Conservation (phyloP, 2,113 vertebrate genomes). For the Eidolon helvum region DNA sequence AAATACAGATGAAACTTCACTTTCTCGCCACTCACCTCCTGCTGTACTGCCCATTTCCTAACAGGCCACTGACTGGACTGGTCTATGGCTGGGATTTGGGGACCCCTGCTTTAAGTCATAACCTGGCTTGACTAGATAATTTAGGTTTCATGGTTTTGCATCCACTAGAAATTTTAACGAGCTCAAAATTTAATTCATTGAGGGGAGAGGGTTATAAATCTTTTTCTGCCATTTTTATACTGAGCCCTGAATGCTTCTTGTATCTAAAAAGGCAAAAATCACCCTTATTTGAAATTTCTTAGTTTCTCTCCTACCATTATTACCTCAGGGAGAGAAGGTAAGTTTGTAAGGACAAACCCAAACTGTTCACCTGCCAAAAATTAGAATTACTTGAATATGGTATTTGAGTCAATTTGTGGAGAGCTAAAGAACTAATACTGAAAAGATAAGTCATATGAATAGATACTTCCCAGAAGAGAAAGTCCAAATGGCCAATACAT, state of each 20-base stretch:
- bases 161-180: constrained; percentile 38
- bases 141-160: constrained; percentile 42
- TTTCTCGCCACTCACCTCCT: no score
- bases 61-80: no score
- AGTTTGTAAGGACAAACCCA: constrained; percentile 20
- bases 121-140: constrained; percentile 46
- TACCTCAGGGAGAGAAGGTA: background rate
- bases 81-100: no score
- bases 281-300: background rate
- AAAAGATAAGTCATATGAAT: background rate
- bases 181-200: constrained; percentile 42
- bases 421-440: constrained; percentile 32
- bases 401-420: background rate
- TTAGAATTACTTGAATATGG: background rate
- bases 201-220: background rate
- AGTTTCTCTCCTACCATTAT: constrained; percentile 14
- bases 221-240: background rate
- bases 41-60: no score
- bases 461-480: background rate
- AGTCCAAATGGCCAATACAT: background rate
- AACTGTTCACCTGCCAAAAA: background rate
- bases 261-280: background rate
- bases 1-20: no score
- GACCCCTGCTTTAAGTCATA: background rate
- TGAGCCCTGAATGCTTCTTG: background rate